Evolutionary conservation across 2,888 invertebrate genomes (phyloP).

Genomic region (Drosophila flavopinicola): DNA sequence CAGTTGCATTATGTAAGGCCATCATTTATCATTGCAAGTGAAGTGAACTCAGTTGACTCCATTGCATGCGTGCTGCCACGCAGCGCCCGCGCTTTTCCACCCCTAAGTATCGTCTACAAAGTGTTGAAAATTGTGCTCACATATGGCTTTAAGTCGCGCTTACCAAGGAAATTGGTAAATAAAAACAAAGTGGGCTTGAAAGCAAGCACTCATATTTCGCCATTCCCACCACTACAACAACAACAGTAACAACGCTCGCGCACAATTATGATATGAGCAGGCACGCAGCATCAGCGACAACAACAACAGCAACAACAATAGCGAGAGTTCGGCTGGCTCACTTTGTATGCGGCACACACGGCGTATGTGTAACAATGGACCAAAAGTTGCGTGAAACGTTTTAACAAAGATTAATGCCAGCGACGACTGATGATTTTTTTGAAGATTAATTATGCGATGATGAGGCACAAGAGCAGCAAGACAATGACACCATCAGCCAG

Average conservation of each 20-base stretch:
- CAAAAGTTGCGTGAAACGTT: slow-evolving; percentile 74
- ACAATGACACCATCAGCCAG: slow-evolving; percentile 65
- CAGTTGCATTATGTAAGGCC: slow-evolving; percentile 73
- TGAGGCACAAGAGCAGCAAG: slow-evolving; percentile 66
- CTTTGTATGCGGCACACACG: slow-evolving; percentile 74
- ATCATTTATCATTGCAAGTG: slow-evolving; percentile 79
- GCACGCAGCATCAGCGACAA: slow-evolving; percentile 3
- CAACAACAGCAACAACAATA: slow-evolving; percentile 24
- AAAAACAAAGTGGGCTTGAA: slow-evolving; percentile 69
- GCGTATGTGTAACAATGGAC: slow-evolving; percentile 74
- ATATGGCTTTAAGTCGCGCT: slow-evolving; percentile 63
- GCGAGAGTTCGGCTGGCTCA: slow-evolving; percentile 21
- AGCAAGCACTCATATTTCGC: slow-evolving; percentile 49
- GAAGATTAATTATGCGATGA: slow-evolving; percentile 82
- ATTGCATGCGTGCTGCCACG: slow-evolving; percentile 53
- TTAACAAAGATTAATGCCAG: slow-evolving; percentile 81
- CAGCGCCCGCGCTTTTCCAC: not conserved
- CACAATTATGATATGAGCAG: slow-evolving; percentile 62
- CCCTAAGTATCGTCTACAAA: slow-evolving; percentile 25
- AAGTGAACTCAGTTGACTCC: slow-evolving; percentile 75
- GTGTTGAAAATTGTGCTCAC: slow-evolving; percentile 48
- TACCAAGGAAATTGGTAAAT: slow-evolving; percentile 66
- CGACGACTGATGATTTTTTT: slow-evolving; percentile 79
- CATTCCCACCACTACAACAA: slow-evolving; percentile 39
- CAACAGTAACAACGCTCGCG: slow-evolving; percentile 22